Base-by-base conservation (phyloP, 2,888 invertebrate genomes). In the Phragmatobia fuliginosa region DNA sequence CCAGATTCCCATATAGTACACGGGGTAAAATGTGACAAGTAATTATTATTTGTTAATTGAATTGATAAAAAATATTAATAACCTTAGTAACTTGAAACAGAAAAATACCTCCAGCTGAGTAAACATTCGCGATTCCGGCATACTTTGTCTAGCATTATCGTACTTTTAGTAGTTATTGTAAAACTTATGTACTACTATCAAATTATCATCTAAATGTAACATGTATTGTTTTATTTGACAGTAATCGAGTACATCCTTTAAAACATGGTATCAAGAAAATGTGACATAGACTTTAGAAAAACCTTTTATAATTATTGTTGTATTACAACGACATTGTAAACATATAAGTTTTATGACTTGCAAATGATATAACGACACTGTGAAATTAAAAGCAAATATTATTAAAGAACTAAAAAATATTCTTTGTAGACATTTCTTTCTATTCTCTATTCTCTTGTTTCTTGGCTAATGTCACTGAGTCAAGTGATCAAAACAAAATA, bases 51-150 rank as follows among this genome's bases (percentile, higher is more conserved):
- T 56, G 8, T 16, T 56, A 28, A 5, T 25, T 5, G 16, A 56
- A 25, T 1, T 28, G 16, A 11, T 49, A 56, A 14, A 10, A 16
- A 1, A 36, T 21, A 2, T 28, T 41, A 41, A 41, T 41, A 18
- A 38, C 31, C 31, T 28, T 41, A 28, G 21, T 31, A 38, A 18
- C 8, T 62, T 31, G 21, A 41, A 10, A 41, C 21, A 41, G 41
- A 62, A 62, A 62, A 62, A 18, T 41, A 21, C 21, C 28, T 7
- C 18, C 62, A 62, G 16, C 62, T 62, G 62, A 62, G 31, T 41
- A 62, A 62, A 62, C 11, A 62, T 41, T 41, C 10, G 21, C 41
- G 21, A 21, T 18, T 41, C 11, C 10, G 41, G 31, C 41, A 18
- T 62, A 16, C 38, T 28, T 36, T 41, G 31, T 10, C 18, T 28